Conservation (phyloP, 2,888 invertebrate species). For the Brenthis ino region DNA sequence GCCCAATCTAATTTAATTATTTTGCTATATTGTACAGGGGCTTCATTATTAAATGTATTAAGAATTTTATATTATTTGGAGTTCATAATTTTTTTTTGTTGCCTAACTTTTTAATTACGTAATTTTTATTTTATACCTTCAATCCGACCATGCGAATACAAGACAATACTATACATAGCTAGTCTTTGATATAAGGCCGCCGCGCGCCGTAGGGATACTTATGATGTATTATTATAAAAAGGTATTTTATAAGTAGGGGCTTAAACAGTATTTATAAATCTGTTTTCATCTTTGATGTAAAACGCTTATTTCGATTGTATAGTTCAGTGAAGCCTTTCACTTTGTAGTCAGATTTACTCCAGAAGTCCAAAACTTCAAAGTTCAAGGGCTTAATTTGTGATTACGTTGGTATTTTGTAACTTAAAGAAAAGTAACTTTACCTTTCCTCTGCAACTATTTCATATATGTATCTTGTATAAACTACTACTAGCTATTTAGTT, state of each 20-base stretch:
- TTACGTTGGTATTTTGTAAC: conserved; percentile 6
- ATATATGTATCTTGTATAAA: not conserved
- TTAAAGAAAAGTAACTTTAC: not conserved
- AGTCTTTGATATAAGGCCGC: not conserved
- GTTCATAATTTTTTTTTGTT: not conserved
- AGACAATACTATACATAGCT: no score
- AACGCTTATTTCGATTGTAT: conserved; percentile 17
- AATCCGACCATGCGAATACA: no score
- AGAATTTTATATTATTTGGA: not conserved
- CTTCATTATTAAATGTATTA: conserved; percentile 9
- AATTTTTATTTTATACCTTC: not conserved
- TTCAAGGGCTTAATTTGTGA: conserved; percentile 11
- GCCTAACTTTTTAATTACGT: not conserved
- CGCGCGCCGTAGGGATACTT: no score
- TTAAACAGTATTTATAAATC: conserved; percentile 17
- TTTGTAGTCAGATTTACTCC: conserved; percentile 26
- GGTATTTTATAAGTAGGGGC: not conserved
- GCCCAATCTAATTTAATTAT: conserved; percentile 20
- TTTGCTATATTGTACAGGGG: conserved; percentile 4
- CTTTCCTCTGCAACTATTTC: not conserved
- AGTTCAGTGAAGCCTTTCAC: conserved; percentile 21
- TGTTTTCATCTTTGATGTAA: conserved; percentile 12
- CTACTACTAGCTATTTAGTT: not conserved
- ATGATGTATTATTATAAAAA: no score
- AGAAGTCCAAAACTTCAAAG: conserved; percentile 19